Evolutionary conservation across 1,140 invertebrate genomes (phyloP), one percentile per base, ranked within the genome.

Genomic region (Gryllus bimaculatus): DNA sequence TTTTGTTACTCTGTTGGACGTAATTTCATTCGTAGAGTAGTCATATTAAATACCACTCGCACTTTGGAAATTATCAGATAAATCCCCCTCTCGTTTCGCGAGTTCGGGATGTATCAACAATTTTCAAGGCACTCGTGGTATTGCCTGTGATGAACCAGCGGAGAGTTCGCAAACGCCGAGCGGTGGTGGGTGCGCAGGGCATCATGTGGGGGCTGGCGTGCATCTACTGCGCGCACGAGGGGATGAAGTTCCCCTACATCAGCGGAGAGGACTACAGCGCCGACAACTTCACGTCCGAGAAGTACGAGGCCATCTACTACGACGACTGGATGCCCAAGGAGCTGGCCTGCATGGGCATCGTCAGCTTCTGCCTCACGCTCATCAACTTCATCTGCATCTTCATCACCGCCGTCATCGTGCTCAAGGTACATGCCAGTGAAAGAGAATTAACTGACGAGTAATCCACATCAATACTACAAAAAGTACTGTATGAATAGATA

Each of bases 341-440:
- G 84, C 93, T 93, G 83, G 89, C 91, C 73, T 88, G 92, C 79
- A 91, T 95, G 83, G 95, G 94, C 21, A 90, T 92, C 74, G 90
- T 95, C 48, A 95, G 93, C 83, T 91, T 93, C 74, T 90, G 92
- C 80, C 86, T 96, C 18, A 95, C 94, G 2, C 87, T 95, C 47
- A 87, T 96, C 8, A 96, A 96, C 84, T 94, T 96, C 48, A 88
- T 92, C 82, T 94, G 94, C 84, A 96, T 96, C 83, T 92, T 96
- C 82, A 89, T 94, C 81, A 93, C 93, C 39, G 94, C 93, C 5
- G 91, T 95, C 81, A 88, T 94, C 79, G 91, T 95, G 21, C 84
- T 96, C 39, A 95, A 95, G 89, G 91, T 91, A n/a, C n/a, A n/a
- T 18, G 7, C 8, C 0, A 21, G 1, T 20, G 73, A 15, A 15